Evolutionary conservation across 1,140 invertebrate genomes (phyloP).

Genomic region (Diabrotica undecimpunctata): DNA sequence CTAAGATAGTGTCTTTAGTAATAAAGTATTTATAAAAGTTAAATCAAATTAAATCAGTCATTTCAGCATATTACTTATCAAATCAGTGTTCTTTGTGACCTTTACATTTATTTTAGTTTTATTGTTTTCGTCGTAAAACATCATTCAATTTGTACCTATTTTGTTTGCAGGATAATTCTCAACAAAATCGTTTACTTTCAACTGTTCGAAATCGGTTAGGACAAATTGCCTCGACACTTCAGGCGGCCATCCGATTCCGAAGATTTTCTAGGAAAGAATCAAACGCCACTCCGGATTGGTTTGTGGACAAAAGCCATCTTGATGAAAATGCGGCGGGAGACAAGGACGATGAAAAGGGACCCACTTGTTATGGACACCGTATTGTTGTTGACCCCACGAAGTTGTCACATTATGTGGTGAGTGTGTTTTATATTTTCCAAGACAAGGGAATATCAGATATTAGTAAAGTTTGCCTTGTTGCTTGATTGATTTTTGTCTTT

Average conservation of each 20-base stretch:
- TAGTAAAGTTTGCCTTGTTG: too few relatives aligned
- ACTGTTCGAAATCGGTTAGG: conserved; percentile 39
- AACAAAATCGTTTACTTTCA: conserved; percentile 36
- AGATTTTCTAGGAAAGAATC: conserved; percentile 37
- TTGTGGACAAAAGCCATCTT: conserved; percentile 55
- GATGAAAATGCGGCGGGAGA: conserved; percentile 47
- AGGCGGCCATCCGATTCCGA: conserved; percentile 44
- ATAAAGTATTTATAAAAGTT: too few relatives aligned
- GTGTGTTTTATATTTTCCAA: background rate
- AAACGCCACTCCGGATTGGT: conserved; percentile 55
- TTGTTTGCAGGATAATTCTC: conserved; percentile 39
- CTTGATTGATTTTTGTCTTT: too few relatives aligned
- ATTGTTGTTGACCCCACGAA: conserved; percentile 62
- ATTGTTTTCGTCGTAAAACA: too few relatives aligned
- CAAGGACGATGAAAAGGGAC: conserved; percentile 40
- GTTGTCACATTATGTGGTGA: conserved; percentile 59
- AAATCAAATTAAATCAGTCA: too few relatives aligned
- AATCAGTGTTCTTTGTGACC: too few relatives aligned
- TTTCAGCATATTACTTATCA: too few relatives aligned
- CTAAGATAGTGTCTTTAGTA: too few relatives aligned
- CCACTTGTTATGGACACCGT: conserved; percentile 53
- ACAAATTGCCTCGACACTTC: conserved; percentile 41
- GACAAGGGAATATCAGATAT: too few relatives aligned
- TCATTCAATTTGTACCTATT: background rate
- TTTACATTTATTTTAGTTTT: too few relatives aligned